Evolutionary conservation across 2,888 invertebrate genomes (phyloP).

Genomic region (Mimas tiliae): DNA sequence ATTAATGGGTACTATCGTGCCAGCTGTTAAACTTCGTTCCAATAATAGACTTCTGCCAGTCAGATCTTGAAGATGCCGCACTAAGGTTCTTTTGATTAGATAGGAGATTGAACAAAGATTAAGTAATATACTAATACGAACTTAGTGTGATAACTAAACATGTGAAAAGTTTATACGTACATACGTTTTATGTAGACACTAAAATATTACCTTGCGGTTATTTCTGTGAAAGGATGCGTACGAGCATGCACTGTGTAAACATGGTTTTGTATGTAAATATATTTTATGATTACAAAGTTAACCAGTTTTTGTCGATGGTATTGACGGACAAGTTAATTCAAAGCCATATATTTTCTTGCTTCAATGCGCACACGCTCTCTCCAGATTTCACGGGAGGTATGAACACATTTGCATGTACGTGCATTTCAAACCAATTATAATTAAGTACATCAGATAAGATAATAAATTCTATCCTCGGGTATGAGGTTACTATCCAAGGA

Average conservation of each 20-base stretch:
- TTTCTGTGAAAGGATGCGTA: not conserved
- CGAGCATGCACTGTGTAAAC: not conserved
- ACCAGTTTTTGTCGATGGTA: constrained; percentile 48
- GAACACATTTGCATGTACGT: constrained; percentile 74
- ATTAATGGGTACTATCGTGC: too few relatives aligned
- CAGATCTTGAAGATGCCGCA: too few relatives aligned
- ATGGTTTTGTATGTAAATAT: not conserved
- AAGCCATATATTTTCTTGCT: constrained; percentile 53
- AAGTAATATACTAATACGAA: too few relatives aligned
- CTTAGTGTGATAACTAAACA: too few relatives aligned
- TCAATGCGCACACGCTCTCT: constrained; percentile 70
- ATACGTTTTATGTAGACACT: too few relatives aligned
- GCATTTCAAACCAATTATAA: constrained; percentile 63
- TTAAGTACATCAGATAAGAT: constrained; percentile 69
- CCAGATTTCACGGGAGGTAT: constrained; percentile 74
- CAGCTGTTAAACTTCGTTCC: too few relatives aligned
- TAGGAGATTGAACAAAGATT: too few relatives aligned
- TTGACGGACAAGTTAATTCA: constrained; percentile 55
- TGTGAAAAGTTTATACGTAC: too few relatives aligned
- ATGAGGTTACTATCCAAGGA: constrained; percentile 39
- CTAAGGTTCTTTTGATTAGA: too few relatives aligned
- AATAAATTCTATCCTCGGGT: constrained; percentile 51
- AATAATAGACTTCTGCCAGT: too few relatives aligned
- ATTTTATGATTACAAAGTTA: constrained; percentile 35
- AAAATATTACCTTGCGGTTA: not conserved